Evolutionary conservation across 1,140 invertebrate genomes (phyloP), one percentile per base, ranked within the genome.

Genomic region (Sycophila sp.): DNA sequence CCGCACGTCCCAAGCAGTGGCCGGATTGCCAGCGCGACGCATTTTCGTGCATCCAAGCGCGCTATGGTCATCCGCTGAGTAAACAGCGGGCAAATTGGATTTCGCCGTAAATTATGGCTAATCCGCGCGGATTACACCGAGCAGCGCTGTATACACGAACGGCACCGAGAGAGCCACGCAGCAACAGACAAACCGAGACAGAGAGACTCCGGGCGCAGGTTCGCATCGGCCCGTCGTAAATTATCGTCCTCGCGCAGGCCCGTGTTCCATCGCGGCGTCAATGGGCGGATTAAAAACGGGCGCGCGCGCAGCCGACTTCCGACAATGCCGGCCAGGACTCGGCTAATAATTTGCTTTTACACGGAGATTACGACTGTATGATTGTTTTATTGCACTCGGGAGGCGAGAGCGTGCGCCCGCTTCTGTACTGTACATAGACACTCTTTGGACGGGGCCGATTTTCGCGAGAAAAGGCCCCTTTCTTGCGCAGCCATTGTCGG

Each of bases 311-410:
- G 24, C 32, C 11, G 30, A 36, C 42, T 34, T n/a, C n/a, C 56
- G 17, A 24, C 62, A 7, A 7, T 47, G 30, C 40, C 47, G 55
- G 40, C n/a, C n/a, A n/a, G n/a, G n/a, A n/a, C n/a, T n/a, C n/a
- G n/a, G n/a, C n/a, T 71, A 68, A 72, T 76, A 75, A 76, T 73
- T 76, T 51, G 69, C 75, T 71, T 76, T 76, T 76, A 76, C 73
- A 75, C 71, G 73, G 65, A 76, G 69, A 76, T 76, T 76, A 75
- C 36, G 22, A 55, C 17, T 60, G 47, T 47, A 56, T 67, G 49
- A 67, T 67, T 67, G 64, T 56, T 67, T 65, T 67, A 69, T 67
- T 66, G 34, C 32, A 60, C 69, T 47, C 7, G 36, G 59, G 72
- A 40, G 11, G n/a, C 24, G 38, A 28, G 40, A 30, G 17, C 13